phyloP scores from a whole-genome alignment of 2,888 invertebrate species.

The Synergus gifuensis region DNA sequence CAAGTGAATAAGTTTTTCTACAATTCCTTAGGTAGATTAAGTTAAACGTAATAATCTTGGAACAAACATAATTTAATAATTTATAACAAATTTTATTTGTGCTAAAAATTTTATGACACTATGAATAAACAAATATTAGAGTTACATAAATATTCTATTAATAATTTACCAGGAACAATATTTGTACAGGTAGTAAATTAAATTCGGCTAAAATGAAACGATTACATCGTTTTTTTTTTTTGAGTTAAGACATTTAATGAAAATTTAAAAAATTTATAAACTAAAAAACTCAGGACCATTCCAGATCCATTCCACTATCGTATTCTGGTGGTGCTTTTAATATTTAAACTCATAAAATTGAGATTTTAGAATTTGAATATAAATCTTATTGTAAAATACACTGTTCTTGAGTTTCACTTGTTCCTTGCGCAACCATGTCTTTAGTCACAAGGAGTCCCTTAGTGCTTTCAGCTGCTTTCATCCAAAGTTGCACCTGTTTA shows the following conservation, averaged over 20 bases:
- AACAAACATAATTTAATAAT: neutral
- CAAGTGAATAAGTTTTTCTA: too few species aligned
- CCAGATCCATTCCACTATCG: neutral
- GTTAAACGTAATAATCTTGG: neutral
- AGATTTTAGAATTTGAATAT: conserved; percentile 6
- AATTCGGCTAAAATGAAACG: neutral
- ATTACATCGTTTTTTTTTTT: too few species aligned
- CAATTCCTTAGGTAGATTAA: too few species aligned
- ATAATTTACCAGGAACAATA: neutral
- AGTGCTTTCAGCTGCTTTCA: conserved; percentile 81
- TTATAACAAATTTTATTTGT: neutral
- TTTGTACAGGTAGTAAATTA: neutral
- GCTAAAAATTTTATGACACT: neutral
- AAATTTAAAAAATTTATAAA: neutral
- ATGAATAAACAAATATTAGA: neutral
- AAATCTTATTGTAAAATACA: conserved; percentile 68
- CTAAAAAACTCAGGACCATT: neutral
- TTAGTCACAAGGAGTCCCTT: conserved; percentile 78
- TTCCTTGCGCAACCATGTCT: conserved; percentile 60
- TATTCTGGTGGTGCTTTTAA: neutral
- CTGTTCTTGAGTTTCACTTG: conserved; percentile 62
- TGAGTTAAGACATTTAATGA: neutral
- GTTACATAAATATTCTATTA: neutral
- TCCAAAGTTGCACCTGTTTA: conserved; percentile 79
- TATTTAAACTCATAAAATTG: neutral